These are phyloP conservation scores for Albula goreensis DNA, from an alignment of 2,113 vertebrate genomes.

Conservation along the genomic window DNA sequence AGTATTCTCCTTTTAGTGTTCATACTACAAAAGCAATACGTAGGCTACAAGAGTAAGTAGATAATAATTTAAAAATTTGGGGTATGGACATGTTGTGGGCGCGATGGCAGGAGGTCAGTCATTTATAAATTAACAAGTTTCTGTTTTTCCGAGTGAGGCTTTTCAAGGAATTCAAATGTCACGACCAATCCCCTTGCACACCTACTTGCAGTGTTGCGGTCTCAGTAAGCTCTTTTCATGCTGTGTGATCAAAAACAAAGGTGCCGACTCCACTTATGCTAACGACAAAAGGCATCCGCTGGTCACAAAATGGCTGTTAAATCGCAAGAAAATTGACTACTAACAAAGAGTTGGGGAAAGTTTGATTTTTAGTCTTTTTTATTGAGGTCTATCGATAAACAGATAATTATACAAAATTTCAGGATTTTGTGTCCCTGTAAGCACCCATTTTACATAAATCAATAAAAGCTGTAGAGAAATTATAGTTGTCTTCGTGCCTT, in stretches of 20 bases:
- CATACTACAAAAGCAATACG: too few species aligned
- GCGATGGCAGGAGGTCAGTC: not conserved
- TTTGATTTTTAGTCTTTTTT: too few species aligned
- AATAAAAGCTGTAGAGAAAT: too few species aligned
- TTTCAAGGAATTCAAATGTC: slow-evolving; percentile 25
- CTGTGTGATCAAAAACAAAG: slow-evolving; percentile 30
- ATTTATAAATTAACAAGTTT: not conserved
- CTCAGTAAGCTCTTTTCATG: slow-evolving; percentile 20
- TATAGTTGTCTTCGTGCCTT: too few species aligned
- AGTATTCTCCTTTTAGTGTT: not conserved
- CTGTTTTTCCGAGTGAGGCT: slow-evolving; percentile 9
- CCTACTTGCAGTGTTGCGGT: not conserved
- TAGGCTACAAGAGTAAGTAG: too few species aligned
- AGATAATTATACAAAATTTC: not conserved
- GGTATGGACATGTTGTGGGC: not conserved
- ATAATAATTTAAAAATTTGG: not conserved
- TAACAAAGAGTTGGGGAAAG: not conserved
- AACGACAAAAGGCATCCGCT: slow-evolving; percentile 16
- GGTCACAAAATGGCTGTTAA: not conserved
- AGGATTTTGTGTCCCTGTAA: too few species aligned
- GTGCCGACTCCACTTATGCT: slow-evolving; percentile 21
- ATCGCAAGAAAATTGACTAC: not conserved
- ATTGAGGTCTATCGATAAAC: too few species aligned
- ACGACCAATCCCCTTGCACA: slow-evolving; percentile 6
- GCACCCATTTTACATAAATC: too few species aligned